Conservation (phyloP, 1,140 invertebrate genomes). For the Anastrepha obliqua region DNA sequence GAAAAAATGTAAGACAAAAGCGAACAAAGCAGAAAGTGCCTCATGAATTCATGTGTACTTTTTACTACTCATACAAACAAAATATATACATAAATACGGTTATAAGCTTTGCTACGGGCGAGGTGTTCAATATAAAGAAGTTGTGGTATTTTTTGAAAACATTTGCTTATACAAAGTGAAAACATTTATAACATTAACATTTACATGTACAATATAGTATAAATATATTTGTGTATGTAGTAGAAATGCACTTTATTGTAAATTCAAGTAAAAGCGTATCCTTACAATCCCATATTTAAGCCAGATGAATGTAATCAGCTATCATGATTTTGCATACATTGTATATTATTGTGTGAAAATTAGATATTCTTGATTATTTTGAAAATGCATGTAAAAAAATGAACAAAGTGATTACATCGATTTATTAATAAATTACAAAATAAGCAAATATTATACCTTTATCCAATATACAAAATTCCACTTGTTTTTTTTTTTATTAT, state of each 20-base stretch:
- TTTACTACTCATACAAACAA: slow-evolving; percentile 10
- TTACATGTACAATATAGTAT: slow-evolving; percentile 7
- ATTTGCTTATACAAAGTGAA: slow-evolving; percentile 42
- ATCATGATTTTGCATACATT: slow-evolving; percentile 41
- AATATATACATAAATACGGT: not conserved
- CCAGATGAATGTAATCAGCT: slow-evolving; percentile 1
- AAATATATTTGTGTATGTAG: slow-evolving; percentile 3
- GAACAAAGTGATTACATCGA: slow-evolving; percentile 35
- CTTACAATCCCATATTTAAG: slow-evolving; percentile 34
- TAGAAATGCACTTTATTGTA: slow-evolving; percentile 34
- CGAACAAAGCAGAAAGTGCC: slow-evolving; percentile 48
- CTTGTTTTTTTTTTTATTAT: too few relatives aligned
- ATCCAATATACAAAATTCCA: not conserved
- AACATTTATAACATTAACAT: not conserved
- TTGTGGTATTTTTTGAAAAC: slow-evolving; percentile 47
- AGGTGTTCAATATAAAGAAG: slow-evolving; percentile 41
- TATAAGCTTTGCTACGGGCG: not conserved
- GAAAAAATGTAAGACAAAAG: slow-evolving; percentile 22
- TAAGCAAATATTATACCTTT: slow-evolving; percentile 29
- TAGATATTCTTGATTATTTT: slow-evolving; percentile 48
- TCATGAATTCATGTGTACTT: slow-evolving; percentile 39
- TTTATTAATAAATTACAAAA: slow-evolving; percentile 54
- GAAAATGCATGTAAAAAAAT: slow-evolving; percentile 49
- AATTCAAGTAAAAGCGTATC: not conserved
- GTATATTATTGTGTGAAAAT: slow-evolving; percentile 50